phyloP scores from a whole-genome alignment of 2,113 vertebrate genomes.

The Lophotis ruficrista region DNA sequence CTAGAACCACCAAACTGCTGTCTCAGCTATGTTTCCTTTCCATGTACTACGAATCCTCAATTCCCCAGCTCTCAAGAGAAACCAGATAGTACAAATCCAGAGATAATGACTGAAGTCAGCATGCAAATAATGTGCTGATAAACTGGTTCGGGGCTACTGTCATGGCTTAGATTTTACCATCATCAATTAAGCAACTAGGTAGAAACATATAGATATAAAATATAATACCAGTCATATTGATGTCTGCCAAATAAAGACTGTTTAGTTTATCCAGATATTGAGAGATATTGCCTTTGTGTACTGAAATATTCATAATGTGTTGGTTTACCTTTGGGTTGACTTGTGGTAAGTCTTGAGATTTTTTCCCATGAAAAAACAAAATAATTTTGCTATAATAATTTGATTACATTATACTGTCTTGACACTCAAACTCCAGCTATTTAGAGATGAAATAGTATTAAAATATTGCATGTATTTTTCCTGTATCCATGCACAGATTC shows the following conservation, averaged over 20 bases:
- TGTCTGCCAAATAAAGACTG: not conserved
- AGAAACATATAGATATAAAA: not conserved
- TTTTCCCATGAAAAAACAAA: slow-evolving; percentile 49
- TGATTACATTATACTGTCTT: not conserved
- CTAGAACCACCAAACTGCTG: not conserved
- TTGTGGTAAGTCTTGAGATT: not conserved
- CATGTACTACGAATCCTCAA: not conserved
- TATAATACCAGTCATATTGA: not conserved
- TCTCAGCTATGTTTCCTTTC: not conserved
- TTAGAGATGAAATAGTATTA: slow-evolving; percentile 59
- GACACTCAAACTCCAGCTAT: slow-evolving; percentile 13
- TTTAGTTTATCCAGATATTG: not conserved
- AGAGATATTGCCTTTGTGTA: not conserved
- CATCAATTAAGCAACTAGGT: not conserved
- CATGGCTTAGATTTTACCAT: not conserved
- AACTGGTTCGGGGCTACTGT: not conserved
- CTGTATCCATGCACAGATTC: slow-evolving; percentile 37
- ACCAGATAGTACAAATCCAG: not conserved
- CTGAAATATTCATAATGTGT: slow-evolving; percentile 1
- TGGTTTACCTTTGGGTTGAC: slow-evolving; percentile 51
- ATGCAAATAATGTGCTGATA: not conserved
- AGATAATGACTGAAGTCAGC: not conserved
- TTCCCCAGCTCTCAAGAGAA: not conserved
- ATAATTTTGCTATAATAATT: not conserved
- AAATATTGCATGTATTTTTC: slow-evolving; percentile 16